These are phyloP conservation scores for Archilochus colubris DNA, from an alignment of 2,113 vertebrate species.

Conservation along the genomic window DNA sequence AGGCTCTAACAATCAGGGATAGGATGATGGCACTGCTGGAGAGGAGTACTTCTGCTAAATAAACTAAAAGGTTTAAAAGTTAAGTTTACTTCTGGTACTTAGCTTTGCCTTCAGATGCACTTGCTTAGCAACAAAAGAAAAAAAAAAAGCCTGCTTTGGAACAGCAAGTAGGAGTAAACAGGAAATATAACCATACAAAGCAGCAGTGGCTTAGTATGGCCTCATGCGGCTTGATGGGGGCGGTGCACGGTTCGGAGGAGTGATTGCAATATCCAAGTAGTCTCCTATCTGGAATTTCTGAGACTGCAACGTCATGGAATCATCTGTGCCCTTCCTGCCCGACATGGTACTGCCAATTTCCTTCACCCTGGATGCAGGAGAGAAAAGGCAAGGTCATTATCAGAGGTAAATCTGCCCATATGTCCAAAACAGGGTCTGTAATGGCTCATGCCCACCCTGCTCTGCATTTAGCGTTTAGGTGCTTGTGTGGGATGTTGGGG, in stretches of 20 bases:
- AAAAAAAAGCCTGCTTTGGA: conserved; percentile 62
- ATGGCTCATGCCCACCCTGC: rapidly evolving
- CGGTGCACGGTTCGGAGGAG: conserved; percentile 91
- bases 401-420: not conserved
- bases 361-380: conserved; percentile 84
- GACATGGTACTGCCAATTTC: conserved; percentile 96
- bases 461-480: not conserved
- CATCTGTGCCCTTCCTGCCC: conserved; percentile 92
- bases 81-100: conserved; percentile 44
- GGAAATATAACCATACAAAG: not conserved
- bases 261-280: conserved; percentile 97
- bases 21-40: not conserved
- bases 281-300: conserved; percentile 98
- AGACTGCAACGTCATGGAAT: conserved; percentile 96
- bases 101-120: conserved; percentile 25
- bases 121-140: conserved; percentile 55
- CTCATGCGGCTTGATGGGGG: conserved; percentile 91
- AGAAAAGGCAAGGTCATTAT: not conserved
- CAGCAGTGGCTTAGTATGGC: conserved; percentile 82
- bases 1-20: not conserved
- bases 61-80: conserved; percentile 41
- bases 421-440: not conserved
- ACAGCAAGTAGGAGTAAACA: conserved; percentile 53
- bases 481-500: rapidly evolving
- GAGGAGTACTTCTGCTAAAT: conserved; percentile 4